phyloP scores from a whole-genome alignment of 2,113 vertebrate species.

The Etheostoma cragini region DNA sequence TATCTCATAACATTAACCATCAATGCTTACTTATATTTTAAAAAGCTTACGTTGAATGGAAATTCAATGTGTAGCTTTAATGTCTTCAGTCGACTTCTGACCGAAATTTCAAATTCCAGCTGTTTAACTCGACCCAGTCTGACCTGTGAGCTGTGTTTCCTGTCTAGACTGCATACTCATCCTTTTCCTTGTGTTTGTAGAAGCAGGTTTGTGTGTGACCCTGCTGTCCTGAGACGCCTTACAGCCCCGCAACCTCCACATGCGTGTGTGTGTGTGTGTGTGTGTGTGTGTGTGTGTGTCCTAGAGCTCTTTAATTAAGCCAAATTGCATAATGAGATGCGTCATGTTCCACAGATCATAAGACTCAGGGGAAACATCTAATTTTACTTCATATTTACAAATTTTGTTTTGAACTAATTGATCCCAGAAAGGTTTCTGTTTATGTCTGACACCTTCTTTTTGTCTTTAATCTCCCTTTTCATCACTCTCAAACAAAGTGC shows the following conservation, averaged over 20 bases:
- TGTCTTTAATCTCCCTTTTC: not conserved
- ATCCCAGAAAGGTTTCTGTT: not conserved
- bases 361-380: slow-evolving; percentile 19
- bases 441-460: slow-evolving; percentile 22
- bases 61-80: slow-evolving; percentile 35
- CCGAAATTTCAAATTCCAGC: slow-evolving; percentile 20
- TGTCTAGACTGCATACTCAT: slow-evolving; percentile 38
- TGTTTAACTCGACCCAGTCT: slow-evolving; percentile 17
- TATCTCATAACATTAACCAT: slow-evolving; percentile 3
- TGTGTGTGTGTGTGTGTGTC: slow-evolving; percentile 1
- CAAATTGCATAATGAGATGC: slow-evolving; percentile 38
- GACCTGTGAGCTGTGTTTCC: slow-evolving; percentile 19
- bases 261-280: not conserved
- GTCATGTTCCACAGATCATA: slow-evolving; percentile 15
- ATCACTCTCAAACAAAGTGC: slow-evolving; percentile 81
- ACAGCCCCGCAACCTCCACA: not conserved
- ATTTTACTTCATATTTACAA: slow-evolving; percentile 12
- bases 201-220: slow-evolving; percentile 32
- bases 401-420: not conserved
- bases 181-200: slow-evolving; percentile 22
- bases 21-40: slow-evolving; percentile 8
- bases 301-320: slow-evolving; percentile 10
- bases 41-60: slow-evolving; percentile 24
- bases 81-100: slow-evolving; percentile 24
- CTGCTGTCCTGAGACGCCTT: slow-evolving; percentile 11